Evolutionary conservation across 2,888 invertebrate genomes (phyloP).

Genomic region (Cheilosia scutellata): DNA sequence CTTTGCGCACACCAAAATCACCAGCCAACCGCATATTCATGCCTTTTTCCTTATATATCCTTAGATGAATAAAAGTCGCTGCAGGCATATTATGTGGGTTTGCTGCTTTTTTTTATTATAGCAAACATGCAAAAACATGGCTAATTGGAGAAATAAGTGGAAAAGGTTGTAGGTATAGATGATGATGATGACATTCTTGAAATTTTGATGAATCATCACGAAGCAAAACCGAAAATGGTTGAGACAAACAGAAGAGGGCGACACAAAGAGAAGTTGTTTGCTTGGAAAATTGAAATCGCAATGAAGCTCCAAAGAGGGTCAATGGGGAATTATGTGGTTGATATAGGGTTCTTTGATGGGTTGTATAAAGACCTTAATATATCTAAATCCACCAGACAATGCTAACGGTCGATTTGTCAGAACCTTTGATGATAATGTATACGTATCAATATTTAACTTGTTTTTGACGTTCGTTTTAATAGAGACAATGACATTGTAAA

Average conservation of each 20-base stretch:
- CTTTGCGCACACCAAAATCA: constrained; percentile 31
- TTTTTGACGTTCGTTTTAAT: too few relatives aligned
- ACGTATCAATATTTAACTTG: too few relatives aligned
- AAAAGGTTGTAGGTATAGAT: constrained; percentile 17
- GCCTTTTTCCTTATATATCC: constrained; percentile 16
- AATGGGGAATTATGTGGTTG: constrained; percentile 5
- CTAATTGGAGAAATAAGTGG: constrained; percentile 63
- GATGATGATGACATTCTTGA: constrained; percentile 47
- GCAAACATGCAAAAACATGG: constrained; percentile 55
- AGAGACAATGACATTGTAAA: too few relatives aligned
- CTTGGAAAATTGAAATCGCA: constrained; percentile 24
- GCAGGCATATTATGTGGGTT: constrained; percentile 18
- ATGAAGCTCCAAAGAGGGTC: neutral
- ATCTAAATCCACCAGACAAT: too few relatives aligned
- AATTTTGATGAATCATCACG: constrained; percentile 62
- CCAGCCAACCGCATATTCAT: constrained; percentile 8
- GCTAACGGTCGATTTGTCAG: too few relatives aligned
- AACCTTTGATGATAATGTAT: too few relatives aligned
- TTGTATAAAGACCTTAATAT: too few relatives aligned
- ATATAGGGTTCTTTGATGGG: neutral
- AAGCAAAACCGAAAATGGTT: constrained; percentile 19
- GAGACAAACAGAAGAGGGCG: neutral
- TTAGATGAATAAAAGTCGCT: constrained; percentile 32
- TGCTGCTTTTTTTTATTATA: constrained; percentile 25
- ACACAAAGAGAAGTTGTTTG: constrained; percentile 18